Conservation (phyloP, 1,140 invertebrate genomes). For the Holcopasites calliopsidis region DNA sequence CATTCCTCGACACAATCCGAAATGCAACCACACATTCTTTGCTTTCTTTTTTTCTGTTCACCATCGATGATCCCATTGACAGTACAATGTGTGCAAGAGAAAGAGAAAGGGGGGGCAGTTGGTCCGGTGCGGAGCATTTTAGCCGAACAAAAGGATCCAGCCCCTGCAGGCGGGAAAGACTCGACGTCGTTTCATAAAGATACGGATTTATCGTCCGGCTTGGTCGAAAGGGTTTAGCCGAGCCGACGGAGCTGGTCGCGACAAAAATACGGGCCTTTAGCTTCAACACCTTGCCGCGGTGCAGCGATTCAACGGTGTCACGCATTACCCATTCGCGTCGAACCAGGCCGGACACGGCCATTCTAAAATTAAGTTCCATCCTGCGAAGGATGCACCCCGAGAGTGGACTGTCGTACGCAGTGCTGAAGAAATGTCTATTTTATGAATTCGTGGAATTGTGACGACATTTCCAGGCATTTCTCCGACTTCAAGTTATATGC, state of each 20-base stretch:
- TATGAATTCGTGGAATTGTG: no score
- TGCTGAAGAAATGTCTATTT: no score
- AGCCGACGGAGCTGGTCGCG: constrained; percentile 34
- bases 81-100: constrained; percentile 52
- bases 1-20: no score
- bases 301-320: constrained; percentile 50
- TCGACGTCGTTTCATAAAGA: constrained; percentile 67
- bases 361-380: constrained; percentile 64
- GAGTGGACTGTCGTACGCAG: constrained; percentile 16
- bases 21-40: no score
- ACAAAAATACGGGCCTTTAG: constrained; percentile 68
- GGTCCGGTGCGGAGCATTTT: constrained; percentile 44
- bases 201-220: constrained; percentile 66
- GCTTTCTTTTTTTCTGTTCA: not conserved
- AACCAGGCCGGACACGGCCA: constrained; percentile 21
- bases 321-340: constrained; percentile 40
- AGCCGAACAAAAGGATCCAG: constrained; percentile 54
- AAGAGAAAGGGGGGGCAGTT: constrained; percentile 41
- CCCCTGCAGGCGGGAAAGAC: constrained; percentile 55
- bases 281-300: constrained; percentile 65
- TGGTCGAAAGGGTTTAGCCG: constrained; percentile 52
- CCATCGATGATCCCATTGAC: constrained; percentile 41
- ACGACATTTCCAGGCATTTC: no score
- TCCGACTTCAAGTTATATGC: no score
- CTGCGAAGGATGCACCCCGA: constrained; percentile 43